Conservation (phyloP, 2,113 vertebrate species). For the Syrmaticus mikado region DNA sequence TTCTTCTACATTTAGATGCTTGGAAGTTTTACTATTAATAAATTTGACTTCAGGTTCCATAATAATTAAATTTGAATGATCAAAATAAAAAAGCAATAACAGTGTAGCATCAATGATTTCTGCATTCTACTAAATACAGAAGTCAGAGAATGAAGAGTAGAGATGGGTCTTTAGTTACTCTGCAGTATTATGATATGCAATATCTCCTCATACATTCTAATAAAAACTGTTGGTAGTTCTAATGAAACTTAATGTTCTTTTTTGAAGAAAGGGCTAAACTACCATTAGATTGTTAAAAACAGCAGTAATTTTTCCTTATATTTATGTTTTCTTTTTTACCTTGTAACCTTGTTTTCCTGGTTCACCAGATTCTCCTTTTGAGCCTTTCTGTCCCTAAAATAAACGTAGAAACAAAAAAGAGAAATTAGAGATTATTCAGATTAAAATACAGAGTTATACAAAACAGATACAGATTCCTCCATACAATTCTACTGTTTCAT, state of each 20-base stretch:
- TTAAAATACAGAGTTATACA: not conserved
- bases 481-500: not conserved
- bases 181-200: not conserved
- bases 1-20: not conserved
- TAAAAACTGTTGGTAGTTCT: not conserved
- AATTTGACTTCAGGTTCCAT: not conserved
- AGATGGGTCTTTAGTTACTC: not conserved
- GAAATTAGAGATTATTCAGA: not conserved
- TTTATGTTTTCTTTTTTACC: conserved; percentile 77
- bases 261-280: not conserved
- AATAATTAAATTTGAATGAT: not conserved
- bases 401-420: not conserved
- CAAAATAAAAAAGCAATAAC: not conserved
- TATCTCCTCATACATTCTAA: not conserved
- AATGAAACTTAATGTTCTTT: not conserved
- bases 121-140: not conserved
- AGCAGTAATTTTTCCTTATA: not conserved
- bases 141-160: not conserved
- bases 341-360: conserved; percentile 98
- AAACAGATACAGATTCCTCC: not conserved
- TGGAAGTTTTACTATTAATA: not conserved
- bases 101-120: not conserved
- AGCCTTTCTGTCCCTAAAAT: conserved; percentile 94
- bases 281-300: not conserved
- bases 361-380: conserved; percentile 92